Evolutionary conservation across 2,888 invertebrate species (phyloP).

Genomic region (Scrobipalpa atriplicella): DNA sequence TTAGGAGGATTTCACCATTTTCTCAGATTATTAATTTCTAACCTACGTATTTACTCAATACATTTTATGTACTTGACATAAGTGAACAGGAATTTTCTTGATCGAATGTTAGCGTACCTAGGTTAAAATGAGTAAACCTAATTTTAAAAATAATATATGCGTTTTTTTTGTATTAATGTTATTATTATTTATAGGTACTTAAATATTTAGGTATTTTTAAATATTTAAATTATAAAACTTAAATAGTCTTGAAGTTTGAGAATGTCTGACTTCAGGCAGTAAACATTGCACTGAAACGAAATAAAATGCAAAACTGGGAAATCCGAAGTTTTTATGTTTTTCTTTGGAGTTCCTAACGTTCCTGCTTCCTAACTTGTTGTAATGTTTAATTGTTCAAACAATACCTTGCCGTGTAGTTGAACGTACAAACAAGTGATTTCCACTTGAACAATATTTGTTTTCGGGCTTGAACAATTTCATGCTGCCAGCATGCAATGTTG

Average conservation of each 20-base stretch:
- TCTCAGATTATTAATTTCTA: no score
- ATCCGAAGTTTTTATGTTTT: constrained; percentile 38
- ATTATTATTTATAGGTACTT: no score
- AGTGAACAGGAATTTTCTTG: no score
- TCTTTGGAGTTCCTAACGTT: constrained; percentile 31
- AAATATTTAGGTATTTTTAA: no score
- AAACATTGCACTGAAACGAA: constrained; percentile 48
- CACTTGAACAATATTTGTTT: constrained; percentile 1
- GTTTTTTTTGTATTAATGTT: no score
- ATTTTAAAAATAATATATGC: no score
- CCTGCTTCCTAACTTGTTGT: constrained; percentile 23
- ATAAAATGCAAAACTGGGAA: constrained; percentile 47
- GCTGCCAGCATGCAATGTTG: neutral
- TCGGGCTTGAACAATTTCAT: constrained; percentile 1
- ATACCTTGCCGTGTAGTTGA: neutral
- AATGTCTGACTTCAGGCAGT: constrained; percentile 37
- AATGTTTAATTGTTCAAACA: constrained; percentile 29
- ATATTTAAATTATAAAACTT: no score
- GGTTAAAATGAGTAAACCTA: no score
- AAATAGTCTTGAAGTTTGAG: constrained; percentile 24
- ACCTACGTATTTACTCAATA: no score
- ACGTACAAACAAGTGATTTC: constrained; percentile 3
- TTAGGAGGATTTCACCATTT: no score
- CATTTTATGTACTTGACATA: no score
- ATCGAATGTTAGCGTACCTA: no score